Evolutionary conservation across 1,140 invertebrate species (phyloP), one percentile per base, ranked within the genome.

Genomic region (Zaprionus vittiger): DNA sequence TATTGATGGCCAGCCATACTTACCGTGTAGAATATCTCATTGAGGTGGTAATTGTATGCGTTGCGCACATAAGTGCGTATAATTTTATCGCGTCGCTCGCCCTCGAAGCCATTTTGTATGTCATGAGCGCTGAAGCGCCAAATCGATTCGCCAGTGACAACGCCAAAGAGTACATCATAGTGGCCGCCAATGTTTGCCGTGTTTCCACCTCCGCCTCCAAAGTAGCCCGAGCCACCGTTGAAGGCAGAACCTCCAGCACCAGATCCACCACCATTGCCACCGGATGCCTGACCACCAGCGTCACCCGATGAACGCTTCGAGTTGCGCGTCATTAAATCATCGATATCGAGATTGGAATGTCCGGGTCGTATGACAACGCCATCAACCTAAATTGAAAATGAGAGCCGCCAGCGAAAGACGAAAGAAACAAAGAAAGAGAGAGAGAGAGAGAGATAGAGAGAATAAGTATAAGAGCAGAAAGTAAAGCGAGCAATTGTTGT

Each of bases 11-110:
- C 0, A 57, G 28, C 15, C 38, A 2, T 38, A 92, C 93, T 93
- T 73, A 96, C 96, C 44, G 98, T 99, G 86, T 98, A 98, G 93
- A 98, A 98, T 92, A 99, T 99, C 93, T 99, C 98, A 83, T 98
- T 98, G 75, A 99, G 95, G 93, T 99, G 98, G 93, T 97, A 99
- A 67, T 95, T 96, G 94, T 98, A 99, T 34, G 98, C 96, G 93
- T 99, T 99, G 60, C 98, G 95, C 15, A 98, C 96, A 90, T 99
- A 97, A 9, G 98, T 99, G 77, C 98, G 94, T 79, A 99, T 95
- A 83, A 99, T 98, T 92, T 96, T 96, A 91, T 98, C 97, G 69
- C 98, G 95, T 69, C 97, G 94, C 68, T 97, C 96, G 52, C 97
- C 96, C 87, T 98, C 97, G 87, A 99, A 98, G 22, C 99, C 99